Evolutionary conservation across 2,113 vertebrate genomes (phyloP), one percentile per base, ranked within the genome.

Genomic region (Chaetodon auriga): DNA sequence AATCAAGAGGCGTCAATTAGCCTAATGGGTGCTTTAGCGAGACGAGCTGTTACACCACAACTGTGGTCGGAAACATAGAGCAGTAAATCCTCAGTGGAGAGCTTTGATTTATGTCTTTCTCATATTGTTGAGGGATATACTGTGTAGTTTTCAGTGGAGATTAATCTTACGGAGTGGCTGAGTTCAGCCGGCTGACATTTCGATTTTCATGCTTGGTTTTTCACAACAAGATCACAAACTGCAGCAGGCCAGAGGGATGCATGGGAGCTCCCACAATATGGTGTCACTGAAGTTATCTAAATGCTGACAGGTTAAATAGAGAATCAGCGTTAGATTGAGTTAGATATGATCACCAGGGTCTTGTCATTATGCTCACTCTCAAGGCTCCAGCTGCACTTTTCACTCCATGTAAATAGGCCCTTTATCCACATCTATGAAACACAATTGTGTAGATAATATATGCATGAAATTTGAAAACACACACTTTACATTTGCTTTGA

Each of bases 401-500:
- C 83, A 80, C 16, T 82, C 66, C 41, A 88, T 89, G 89, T 66
- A 81, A 90, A 90, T 90, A 12, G 76, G 61, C 30, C 36, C 43
- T 84, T 79, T 64, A 62, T 70, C 55, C 30, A 19, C 13, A 54
- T 53, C 68, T 71, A 1, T 65, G 55, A 68, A 70, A 68, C 4
- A 5, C 38, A 82, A 51, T 54, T 35, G 25, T 45, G 19, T 53
- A 35, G 74, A 43, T 77, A 82, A 90, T 87, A 19, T 58, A 83
- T 75, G 81, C 83, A 62, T 78, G 60, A 30, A 35, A 79, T 64
- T 43, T 58, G 25, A 68, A 65, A 70, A 72, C 53, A 66, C 55
- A 64, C 68, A 48, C 18, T 78, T 61, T 74, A 45, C 21, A 83
- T 87, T 82, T 76, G 58, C 75, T 64, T 61, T 13, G 25, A 58